phyloP scores from a whole-genome alignment of 2,888 invertebrate genomes.

The Hirtodrosophila trivittata region DNA sequence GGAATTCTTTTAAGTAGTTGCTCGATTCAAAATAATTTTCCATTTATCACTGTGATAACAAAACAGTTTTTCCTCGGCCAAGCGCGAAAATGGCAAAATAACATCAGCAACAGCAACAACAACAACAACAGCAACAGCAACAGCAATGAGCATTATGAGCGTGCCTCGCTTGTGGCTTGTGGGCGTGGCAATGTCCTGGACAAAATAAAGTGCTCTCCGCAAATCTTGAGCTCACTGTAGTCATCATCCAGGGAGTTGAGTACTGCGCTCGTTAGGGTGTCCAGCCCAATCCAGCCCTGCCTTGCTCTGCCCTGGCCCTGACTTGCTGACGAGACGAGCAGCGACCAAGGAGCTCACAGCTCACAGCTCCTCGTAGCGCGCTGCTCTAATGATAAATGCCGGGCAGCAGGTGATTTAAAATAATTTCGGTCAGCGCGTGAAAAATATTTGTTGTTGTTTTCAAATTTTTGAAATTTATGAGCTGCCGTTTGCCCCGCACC shows the following conservation, averaged over 20 bases:
- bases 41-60: constrained; percentile 81
- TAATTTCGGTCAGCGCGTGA: constrained; percentile 74
- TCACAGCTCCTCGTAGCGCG: background rate
- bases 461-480: constrained; percentile 72
- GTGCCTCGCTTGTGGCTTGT: constrained; percentile 35
- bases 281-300: background rate
- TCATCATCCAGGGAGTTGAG: constrained; percentile 44
- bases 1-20: constrained; percentile 82
- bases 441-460: constrained; percentile 68
- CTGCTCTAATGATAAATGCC: constrained; percentile 74
- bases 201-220: constrained; percentile 72
- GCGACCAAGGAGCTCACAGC: background rate
- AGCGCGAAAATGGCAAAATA: constrained; percentile 74
- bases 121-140: constrained; percentile 12
- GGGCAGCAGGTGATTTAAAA: constrained; percentile 80
- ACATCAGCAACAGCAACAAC: constrained; percentile 43
- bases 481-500: constrained; percentile 59
- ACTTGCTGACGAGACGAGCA: constrained; percentile 38
- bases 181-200: constrained; percentile 59
- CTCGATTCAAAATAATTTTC: constrained; percentile 80
- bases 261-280: constrained; percentile 59
- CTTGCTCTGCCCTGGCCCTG: constrained; percentile 4
- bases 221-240: constrained; percentile 60
- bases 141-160: constrained; percentile 57
- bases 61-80: constrained; percentile 65